Conservation (phyloP, 2,797 vertebrate genomes). For the Pteropus rufus region DNA sequence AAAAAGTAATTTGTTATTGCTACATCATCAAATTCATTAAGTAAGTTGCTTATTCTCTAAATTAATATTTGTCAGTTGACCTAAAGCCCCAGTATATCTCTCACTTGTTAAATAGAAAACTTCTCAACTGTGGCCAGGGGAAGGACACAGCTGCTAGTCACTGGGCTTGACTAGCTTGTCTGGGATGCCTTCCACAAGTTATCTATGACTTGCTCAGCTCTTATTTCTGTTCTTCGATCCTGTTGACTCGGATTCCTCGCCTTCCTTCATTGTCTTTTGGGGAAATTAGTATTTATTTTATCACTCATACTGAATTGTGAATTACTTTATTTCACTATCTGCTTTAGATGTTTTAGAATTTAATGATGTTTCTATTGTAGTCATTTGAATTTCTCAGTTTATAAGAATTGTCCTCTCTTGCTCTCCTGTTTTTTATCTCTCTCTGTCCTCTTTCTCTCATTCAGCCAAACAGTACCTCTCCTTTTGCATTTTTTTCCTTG, state of each 20-base stretch:
- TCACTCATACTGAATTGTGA: neutral
- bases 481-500: neutral
- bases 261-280: neutral
- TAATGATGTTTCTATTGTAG: neutral
- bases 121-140: neutral
- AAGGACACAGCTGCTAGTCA: neutral
- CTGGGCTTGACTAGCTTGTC: neutral
- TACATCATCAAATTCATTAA: neutral
- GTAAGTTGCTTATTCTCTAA: neutral
- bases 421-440: neutral
- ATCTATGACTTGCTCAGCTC: neutral
- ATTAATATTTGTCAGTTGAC: neutral
- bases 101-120: neutral
- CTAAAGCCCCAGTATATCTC: neutral
- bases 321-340: neutral
- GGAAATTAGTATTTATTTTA: neutral
- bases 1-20: neutral
- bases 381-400: neutral
- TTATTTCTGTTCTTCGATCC: neutral
- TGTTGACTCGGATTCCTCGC: neutral
- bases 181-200: neutral
- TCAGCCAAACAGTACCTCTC: neutral
- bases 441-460: neutral
- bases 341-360: neutral
- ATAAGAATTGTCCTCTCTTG: neutral